phyloP scores from a whole-genome alignment of 2,113 vertebrate species.

The Amphiprion percula region DNA sequence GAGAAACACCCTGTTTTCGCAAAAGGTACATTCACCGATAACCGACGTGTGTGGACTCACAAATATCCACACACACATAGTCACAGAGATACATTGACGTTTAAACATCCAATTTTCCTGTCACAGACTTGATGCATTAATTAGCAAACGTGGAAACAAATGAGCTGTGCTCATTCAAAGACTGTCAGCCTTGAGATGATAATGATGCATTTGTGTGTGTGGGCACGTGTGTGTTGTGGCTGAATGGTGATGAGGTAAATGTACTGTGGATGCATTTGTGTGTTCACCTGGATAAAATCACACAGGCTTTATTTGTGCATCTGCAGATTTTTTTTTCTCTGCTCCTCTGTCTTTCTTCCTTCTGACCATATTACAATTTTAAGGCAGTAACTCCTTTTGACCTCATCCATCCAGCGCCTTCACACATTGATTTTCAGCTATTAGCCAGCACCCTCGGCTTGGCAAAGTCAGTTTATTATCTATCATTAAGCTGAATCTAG shows the following conservation, averaged over 20 bases:
- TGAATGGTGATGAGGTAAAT: conserved; percentile 17
- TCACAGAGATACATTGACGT: conserved; percentile 1
- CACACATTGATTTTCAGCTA: conserved; percentile 29
- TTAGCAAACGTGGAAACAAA: conserved; percentile 56
- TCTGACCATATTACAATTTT: not conserved
- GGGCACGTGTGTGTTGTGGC: not conserved
- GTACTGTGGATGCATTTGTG: not conserved
- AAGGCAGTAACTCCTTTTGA: not conserved
- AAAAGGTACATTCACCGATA: not conserved
- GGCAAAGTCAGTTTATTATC: conserved; percentile 46
- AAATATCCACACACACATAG: not conserved
- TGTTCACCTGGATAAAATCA: not conserved
- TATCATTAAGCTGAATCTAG: conserved; percentile 56
- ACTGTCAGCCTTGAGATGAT: conserved; percentile 39
- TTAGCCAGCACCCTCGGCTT: conserved; percentile 20
- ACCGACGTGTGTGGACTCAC: too few species aligned
- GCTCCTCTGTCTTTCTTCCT: not conserved
- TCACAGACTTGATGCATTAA: conserved; percentile 43
- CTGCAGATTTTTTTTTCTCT: not conserved
- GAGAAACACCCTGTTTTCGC: not conserved
- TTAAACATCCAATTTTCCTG: conserved; percentile 33
- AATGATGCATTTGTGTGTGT: conserved; percentile 20
- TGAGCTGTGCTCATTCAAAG: conserved; percentile 28
- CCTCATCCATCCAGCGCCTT: not conserved
- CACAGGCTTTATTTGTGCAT: not conserved